Conservation (phyloP, 2,797 vertebrate genomes). For the Catharus ustulatus region DNA sequence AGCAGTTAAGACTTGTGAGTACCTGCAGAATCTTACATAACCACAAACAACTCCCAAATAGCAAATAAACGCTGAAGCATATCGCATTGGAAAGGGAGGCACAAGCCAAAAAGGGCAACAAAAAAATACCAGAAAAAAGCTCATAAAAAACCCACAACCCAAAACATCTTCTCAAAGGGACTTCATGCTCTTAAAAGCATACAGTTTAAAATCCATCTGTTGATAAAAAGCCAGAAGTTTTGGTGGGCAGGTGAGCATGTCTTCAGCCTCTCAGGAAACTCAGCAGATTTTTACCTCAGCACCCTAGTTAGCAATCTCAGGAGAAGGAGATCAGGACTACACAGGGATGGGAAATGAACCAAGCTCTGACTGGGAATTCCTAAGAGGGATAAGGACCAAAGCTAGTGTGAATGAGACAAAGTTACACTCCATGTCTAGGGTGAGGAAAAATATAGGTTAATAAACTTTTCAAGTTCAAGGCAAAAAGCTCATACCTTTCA, state of each 20-base stretch:
- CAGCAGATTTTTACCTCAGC: background rate
- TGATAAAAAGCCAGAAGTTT: background rate
- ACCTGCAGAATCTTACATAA: background rate
- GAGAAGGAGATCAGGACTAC: background rate
- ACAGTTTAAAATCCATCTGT: background rate
- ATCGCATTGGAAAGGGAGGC: background rate
- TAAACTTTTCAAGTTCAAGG: background rate
- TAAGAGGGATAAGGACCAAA: background rate
- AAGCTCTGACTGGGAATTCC: background rate
- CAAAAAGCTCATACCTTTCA: conserved; percentile 19
- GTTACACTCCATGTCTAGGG: background rate
- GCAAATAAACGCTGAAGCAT: background rate
- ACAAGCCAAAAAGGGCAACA: background rate
- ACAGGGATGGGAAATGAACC: background rate
- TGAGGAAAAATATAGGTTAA: background rate
- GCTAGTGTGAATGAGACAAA: background rate
- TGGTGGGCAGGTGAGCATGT: background rate
- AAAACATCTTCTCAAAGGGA: background rate
- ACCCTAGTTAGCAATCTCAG: background rate
- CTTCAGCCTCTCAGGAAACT: background rate
- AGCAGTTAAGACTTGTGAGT: background rate
- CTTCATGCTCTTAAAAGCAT: background rate
- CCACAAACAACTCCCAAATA: background rate
- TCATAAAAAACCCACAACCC: background rate
- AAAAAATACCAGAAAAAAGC: background rate